Percentiles rank a stretch among this genome's conserved stretches.
Evolutionary conservation across 2,888 invertebrate genomes (phyloP).

Genomic region (Amphipyra berbera): DNA sequence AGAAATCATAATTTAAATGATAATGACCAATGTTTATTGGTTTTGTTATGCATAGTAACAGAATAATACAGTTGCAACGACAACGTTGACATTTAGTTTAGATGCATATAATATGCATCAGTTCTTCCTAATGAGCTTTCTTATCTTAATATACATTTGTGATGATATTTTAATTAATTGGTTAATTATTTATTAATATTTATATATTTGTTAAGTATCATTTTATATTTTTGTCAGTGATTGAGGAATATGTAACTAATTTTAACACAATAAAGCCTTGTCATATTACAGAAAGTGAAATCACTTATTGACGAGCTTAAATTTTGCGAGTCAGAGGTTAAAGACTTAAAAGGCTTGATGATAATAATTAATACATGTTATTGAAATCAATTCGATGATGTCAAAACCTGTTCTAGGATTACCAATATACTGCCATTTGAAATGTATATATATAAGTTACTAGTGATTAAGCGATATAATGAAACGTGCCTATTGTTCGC

Average conservation of each 20-base stretch:
- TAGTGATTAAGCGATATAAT: not conserved
- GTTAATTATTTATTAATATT: constrained; percentile 16
- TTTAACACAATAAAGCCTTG: constrained; percentile 6
- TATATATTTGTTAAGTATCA: constrained; percentile 4
- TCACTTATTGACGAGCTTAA: constrained; percentile 16
- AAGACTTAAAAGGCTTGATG: constrained; percentile 12
- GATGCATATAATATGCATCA: constrained; percentile 28
- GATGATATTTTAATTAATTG: constrained; percentile 34
- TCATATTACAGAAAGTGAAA: constrained; percentile 39
- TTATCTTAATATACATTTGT: constrained; percentile 34
- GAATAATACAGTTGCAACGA: constrained; percentile 35
- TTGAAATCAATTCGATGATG: constrained; percentile 19
- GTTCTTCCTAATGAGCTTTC: constrained; percentile 35
- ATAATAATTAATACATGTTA: constrained; percentile 19
- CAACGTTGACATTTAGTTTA: constrained; percentile 40
- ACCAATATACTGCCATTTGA: constrained; percentile 7
- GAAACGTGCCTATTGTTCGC: too few relatives aligned
- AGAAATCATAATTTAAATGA: constrained; percentile 35
- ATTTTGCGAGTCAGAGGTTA: constrained; percentile 21
- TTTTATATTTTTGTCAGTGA: constrained; percentile 8
- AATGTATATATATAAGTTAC: constrained; percentile 3
- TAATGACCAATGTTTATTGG: constrained; percentile 30
- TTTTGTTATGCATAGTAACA: constrained; percentile 31
- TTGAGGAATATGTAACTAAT: constrained; percentile 6
- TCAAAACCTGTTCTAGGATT: constrained; percentile 9